Percentiles rank a stretch among this genome's conserved stretches.
These are phyloP conservation scores for Bicyclus anynana DNA, from an alignment of 1,140 invertebrate species.

Conservation along the genomic window DNA sequence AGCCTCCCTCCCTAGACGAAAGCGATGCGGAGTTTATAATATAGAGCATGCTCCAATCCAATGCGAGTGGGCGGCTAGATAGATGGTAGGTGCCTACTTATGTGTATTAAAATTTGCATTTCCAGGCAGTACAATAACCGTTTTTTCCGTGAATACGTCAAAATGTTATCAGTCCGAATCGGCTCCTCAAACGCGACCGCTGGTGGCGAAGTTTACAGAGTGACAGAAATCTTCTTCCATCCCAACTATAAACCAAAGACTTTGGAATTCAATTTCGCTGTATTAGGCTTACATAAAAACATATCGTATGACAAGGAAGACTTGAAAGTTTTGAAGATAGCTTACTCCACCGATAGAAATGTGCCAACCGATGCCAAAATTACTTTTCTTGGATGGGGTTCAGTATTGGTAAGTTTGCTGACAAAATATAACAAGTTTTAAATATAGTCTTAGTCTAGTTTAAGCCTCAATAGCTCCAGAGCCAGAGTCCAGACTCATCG, in stretches of 20 bases:
- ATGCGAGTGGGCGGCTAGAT: too few relatives aligned
- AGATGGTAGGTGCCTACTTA: too few relatives aligned
- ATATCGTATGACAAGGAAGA: constrained; percentile 36
- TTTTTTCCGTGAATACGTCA: constrained; percentile 64
- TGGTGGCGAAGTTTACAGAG: constrained; percentile 50
- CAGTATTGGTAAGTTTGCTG: constrained; percentile 47
- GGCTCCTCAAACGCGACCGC: constrained; percentile 56
- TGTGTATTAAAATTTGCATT: too few relatives aligned
- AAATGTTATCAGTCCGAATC: constrained; percentile 53
- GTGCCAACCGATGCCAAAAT: constrained; percentile 47
- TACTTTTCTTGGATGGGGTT: constrained; percentile 64
- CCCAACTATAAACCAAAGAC: constrained; percentile 63
- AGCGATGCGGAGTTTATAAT: too few relatives aligned
- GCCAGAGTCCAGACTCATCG: too few relatives aligned
- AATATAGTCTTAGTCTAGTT: background rate
- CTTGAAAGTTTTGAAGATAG: constrained; percentile 27
- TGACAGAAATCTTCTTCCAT: constrained; percentile 61
- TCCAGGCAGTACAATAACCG: constrained; percentile 64
- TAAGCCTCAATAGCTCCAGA: too few relatives aligned
- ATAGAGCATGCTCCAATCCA: too few relatives aligned
- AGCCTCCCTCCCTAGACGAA: too few relatives aligned
- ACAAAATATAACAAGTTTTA: background rate
- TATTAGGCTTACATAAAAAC: constrained; percentile 52
- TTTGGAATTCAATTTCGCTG: constrained; percentile 59
- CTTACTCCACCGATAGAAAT: constrained; percentile 33